phyloP scores from a whole-genome alignment of 2,888 invertebrate species.

The Netelia fuscicornis region DNA sequence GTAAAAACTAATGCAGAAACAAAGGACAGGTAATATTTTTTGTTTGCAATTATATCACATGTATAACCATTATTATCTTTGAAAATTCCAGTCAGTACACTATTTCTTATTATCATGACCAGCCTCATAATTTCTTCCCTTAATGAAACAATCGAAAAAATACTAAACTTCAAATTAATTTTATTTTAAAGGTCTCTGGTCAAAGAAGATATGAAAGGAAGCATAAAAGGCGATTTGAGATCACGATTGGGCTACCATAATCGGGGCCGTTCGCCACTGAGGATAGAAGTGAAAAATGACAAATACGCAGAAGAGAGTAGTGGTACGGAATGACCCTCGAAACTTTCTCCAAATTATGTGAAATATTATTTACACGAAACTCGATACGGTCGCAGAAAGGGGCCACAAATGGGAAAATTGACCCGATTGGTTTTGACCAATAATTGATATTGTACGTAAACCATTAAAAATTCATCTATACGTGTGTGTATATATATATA shows the following conservation, averaged over 20 bases:
- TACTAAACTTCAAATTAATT: neutral
- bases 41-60: neutral
- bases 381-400: neutral
- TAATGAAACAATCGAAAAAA: neutral
- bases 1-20: constrained; percentile 42
- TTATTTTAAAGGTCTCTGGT: constrained; percentile 70
- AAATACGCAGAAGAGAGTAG: constrained; percentile 77
- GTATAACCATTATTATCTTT: too few species aligned
- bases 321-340: constrained; percentile 72
- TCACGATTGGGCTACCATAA: constrained; percentile 80
- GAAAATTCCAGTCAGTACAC: neutral
- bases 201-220: constrained; percentile 75
- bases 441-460: neutral
- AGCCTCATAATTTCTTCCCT: neutral
- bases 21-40: constrained; percentile 73
- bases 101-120: neutral
- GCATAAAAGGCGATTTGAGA: constrained; percentile 77
- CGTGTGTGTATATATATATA: too few species aligned
- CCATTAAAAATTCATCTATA: neutral
- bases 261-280: constrained; percentile 81
- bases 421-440: neutral
- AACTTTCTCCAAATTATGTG: neutral
- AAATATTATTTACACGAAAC: neutral
- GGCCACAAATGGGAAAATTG: neutral
- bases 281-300: constrained; percentile 84